Evolutionary conservation across 2,113 vertebrate genomes (phyloP).

Genomic region (Egretta garzetta): DNA sequence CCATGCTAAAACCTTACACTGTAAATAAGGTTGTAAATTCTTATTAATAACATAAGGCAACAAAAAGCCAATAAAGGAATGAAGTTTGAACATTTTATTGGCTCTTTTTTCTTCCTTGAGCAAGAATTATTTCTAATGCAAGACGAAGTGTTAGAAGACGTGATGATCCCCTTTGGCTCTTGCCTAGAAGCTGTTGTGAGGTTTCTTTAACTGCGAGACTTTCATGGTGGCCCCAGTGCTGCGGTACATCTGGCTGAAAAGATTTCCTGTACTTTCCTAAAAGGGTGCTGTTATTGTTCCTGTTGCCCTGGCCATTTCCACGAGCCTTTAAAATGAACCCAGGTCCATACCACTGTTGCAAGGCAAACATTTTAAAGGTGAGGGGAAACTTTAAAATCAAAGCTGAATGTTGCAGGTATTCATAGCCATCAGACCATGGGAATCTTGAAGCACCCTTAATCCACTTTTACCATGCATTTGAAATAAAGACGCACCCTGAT

Average conservation of each 20-base stretch:
- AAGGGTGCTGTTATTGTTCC: slow-evolving; percentile 49
- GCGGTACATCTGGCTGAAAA: slow-evolving; percentile 59
- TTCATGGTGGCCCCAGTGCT: slow-evolving; percentile 64
- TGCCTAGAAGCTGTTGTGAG: slow-evolving; percentile 57
- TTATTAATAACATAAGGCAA: slow-evolving; percentile 52
- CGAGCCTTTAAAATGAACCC: not conserved
- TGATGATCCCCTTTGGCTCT: slow-evolving; percentile 61
- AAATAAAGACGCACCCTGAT: not conserved
- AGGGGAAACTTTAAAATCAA: not conserved
- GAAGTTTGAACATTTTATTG: slow-evolving; percentile 59
- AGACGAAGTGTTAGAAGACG: slow-evolving; percentile 59
- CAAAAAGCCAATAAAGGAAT: slow-evolving; percentile 44
- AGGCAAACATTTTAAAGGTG: not conserved
- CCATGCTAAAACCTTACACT: not conserved
- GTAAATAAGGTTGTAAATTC: slow-evolving; percentile 46
- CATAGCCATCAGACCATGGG: not conserved
- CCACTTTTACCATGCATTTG: not conserved
- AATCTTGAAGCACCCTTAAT: not conserved
- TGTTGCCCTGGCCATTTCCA: slow-evolving; percentile 33
- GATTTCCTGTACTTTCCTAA: slow-evolving; percentile 67
- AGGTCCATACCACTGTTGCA: not conserved
- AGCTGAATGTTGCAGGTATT: not conserved
- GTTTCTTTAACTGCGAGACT: slow-evolving; percentile 52
- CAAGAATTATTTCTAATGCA: slow-evolving; percentile 55
- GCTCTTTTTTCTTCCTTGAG: slow-evolving; percentile 36